Base-by-base conservation (phyloP, 2,888 invertebrate genomes). In the Perizoma affinitatum region DNA sequence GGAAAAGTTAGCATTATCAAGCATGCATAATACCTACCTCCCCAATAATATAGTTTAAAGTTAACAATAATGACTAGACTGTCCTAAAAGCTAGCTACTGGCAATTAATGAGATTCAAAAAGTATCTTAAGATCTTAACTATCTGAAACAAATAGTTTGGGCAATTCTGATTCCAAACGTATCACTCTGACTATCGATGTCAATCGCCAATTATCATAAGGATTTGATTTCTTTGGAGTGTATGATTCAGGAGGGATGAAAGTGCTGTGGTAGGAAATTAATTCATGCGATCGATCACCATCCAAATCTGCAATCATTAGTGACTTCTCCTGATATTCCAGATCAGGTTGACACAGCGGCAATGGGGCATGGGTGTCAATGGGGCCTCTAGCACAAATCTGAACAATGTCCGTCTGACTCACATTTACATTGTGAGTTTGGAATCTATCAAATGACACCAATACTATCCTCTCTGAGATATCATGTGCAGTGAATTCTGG, bases 361-460 rank as follows among this genome's bases (percentile, higher is more conserved):
- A 84, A 62, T 0, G 88, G 80, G 46, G 79, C 70, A 68, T 83
- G 75, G 45, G 80, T 82, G 60, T 86, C 75, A 57, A 87, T 75
- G 0, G 82, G 74, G 1, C 86, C 90, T 70, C 92, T 73, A 0
- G 78, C 84, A 84, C 97, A 97, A 65, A 97, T 93, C 79, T 96
- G 96, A 2, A 95, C 93, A 50, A 97, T 94, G 70, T 96, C 95
- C n/a, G 95, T 95, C 76, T 96, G 95, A 76, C 96, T 96, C 0
- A 96, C 95, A 82, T 97, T 96, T 51, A 96, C 96, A 71, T 95
- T 95, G 73, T 95, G 95, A 0, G 95, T 94, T 75, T 95, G 94
- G 6, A 95, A 93, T 61, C 95, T 94, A 79, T 96, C 96, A 79
- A 96, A 96, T 10, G 96, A 94, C n/a, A 97, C 95, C 52, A 97